Evolutionary conservation across 64 coral and sea anemone species (phyloP), one percentile per base, ranked within the genome.

Genomic region (Montipora efflorescens): DNA sequence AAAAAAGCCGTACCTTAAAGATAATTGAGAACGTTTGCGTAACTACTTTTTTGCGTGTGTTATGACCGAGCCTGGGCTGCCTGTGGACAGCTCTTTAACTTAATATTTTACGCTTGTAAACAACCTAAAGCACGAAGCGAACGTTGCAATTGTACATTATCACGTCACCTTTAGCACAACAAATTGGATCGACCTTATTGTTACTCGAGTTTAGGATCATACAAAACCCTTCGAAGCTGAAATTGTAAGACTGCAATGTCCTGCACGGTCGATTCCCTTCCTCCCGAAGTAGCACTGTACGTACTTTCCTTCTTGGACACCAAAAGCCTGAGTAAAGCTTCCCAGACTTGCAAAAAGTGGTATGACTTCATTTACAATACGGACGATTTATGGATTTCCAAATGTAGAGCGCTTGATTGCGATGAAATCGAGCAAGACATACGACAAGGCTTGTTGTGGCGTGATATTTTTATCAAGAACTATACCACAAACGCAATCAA

Each of bases 251-350:
- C 53, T 57, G 18, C 59, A 12, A 91, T 70, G 47, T 76, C 91
- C 48, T 92, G 89, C 91, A 90, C 90, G 78, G 44, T 96, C 15
- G 79, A 46, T 0, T 76, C 67, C 47, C 87, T 99, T 58, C 97
- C 97, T 1, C 22, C 85, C 45, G 97, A 99, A 80, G 51, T 99
- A 19, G 87, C 80, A 16, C 19, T 93, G 12, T 74, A 91, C 47
- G 90, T 99, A 44, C 87, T 96, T 28, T 79, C 89, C 55, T 94
- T 78, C 73, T 70, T 94, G 36, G 92, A 99, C 79, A 90, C 92
- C 11, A 93, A 84, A 74, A 99, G 98, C 80, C 89, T 96, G 59
- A 90, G 91, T 79, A 64, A 89, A 87, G 95, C 87, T 47, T 90
- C 91, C 9, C 89, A 96, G 67, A 81, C 85, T 79, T 92, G 86